phyloP scores from a whole-genome alignment of 92 coral and sea anemone genomes.

The Diadumene lineata region DNA sequence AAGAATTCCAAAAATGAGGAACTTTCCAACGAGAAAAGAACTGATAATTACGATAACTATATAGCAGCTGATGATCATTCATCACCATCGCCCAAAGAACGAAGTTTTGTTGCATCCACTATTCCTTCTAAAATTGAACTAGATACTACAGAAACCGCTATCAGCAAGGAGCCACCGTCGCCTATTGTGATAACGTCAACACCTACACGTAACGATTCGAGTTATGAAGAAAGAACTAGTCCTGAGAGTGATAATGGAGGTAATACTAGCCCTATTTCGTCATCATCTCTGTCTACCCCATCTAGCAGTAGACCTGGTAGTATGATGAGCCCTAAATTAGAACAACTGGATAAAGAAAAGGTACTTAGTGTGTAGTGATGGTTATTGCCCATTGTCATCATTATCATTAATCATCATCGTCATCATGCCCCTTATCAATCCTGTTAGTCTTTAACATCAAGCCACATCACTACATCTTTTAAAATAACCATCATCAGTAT shows the following conservation, averaged over 20 bases:
- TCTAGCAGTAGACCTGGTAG: slow-evolving; percentile 86
- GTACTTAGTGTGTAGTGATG: slow-evolving; percentile 27
- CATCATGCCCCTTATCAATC: background rate
- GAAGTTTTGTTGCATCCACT: background rate
- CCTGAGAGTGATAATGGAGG: slow-evolving; percentile 40
- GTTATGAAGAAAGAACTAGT: slow-evolving; percentile 20
- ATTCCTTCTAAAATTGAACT: slow-evolving; percentile 16
- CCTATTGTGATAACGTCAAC: slow-evolving; percentile 76
- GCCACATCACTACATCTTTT: too few relatives aligned
- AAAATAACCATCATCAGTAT: too few relatives aligned
- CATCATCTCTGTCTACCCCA: slow-evolving; percentile 71
- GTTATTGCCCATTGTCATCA: background rate
- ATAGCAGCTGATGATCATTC: background rate
- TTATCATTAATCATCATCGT: background rate
- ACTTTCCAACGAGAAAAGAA: background rate
- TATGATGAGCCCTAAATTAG: slow-evolving; percentile 91
- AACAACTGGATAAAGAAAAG: slow-evolving; percentile 90
- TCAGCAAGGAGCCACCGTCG: slow-evolving; percentile 50
- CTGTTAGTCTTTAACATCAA: too few relatives aligned
- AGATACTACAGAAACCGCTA: slow-evolving; percentile 1
- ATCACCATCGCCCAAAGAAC: slow-evolving; percentile 4
- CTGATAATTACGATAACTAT: background rate
- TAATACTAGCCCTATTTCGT: slow-evolving; percentile 66
- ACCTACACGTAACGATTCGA: slow-evolving; percentile 53
- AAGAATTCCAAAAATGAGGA: slow-evolving; percentile 16